A percentile compares a stretch with the other conserved stretches of the same genome.
These are phyloP conservation scores for Tretioscincus oriximinensis DNA, from an alignment of 2,113 vertebrate species.

Conservation along the genomic window DNA sequence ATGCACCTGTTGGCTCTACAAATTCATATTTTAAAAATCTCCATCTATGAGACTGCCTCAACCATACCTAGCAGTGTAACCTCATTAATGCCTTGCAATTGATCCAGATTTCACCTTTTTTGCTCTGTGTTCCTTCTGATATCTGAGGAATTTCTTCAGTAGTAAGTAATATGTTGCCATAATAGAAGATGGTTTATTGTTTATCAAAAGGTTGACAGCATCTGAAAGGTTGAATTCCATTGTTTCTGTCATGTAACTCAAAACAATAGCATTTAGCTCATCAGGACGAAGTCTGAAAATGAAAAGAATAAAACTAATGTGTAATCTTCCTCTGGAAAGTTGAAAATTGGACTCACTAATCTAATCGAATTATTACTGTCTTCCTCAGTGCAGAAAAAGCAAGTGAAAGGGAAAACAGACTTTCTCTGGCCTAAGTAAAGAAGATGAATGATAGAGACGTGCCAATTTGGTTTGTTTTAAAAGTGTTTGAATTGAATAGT, in stretches of 20 bases:
- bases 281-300: slow-evolving; percentile 73
- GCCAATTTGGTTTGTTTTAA: too few species aligned
- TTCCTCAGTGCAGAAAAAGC: not conserved
- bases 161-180: slow-evolving; percentile 82
- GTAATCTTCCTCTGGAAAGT: not conserved
- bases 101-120: slow-evolving; percentile 66
- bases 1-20: too few species aligned
- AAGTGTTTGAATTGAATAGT: too few species aligned
- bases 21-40: too few species aligned
- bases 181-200: slow-evolving; percentile 79
- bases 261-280: slow-evolving; percentile 74
- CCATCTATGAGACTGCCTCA: too few species aligned
- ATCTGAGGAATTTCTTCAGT: slow-evolving; percentile 76
- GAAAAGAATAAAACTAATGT: not conserved
- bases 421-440: too few species aligned
- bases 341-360: not conserved
- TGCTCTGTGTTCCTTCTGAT: slow-evolving; percentile 69
- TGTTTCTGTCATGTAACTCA: slow-evolving; percentile 77
- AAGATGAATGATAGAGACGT: too few species aligned
- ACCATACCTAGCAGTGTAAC: not conserved
- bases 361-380: not conserved
- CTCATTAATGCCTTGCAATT: not conserved
- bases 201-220: slow-evolving; percentile 73
- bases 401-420: not conserved
- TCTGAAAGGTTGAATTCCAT: slow-evolving; percentile 75